Conservation (phyloP, 2,888 invertebrate genomes). For the Drosophila neoperkinsi region DNA sequence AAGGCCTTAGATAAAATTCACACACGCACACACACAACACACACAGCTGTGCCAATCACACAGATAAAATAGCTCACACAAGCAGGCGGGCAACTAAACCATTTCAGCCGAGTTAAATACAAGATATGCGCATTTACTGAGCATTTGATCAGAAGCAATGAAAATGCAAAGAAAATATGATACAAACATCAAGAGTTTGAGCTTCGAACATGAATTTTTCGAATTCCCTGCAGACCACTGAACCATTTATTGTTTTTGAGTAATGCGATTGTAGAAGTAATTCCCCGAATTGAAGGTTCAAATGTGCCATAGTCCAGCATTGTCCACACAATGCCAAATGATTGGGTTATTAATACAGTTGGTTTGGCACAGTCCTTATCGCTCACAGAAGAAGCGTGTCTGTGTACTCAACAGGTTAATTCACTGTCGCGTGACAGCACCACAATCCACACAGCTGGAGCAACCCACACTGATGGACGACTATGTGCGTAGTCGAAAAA, state of each 20-base stretch:
- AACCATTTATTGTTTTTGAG: not conserved
- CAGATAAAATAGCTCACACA: conserved; percentile 14
- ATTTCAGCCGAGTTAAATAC: not conserved
- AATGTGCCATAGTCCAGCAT: conserved; percentile 44
- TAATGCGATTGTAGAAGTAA: conserved; percentile 10
- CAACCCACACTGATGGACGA: not conserved
- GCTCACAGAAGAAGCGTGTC: conserved; percentile 31
- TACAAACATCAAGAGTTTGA: not conserved
- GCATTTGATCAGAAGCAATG: not conserved
- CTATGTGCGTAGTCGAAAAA: conserved; percentile 9
- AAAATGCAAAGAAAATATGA: not conserved
- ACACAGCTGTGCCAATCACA: conserved; percentile 31
- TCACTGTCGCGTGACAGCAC: conserved; percentile 45
- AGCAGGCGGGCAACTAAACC: not conserved
- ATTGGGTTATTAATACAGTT: conserved; percentile 15
- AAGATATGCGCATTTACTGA: not conserved
- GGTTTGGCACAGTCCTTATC: conserved; percentile 32
- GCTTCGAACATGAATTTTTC: not conserved
- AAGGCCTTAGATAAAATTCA: not conserved
- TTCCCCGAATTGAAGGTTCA: conserved; percentile 22
- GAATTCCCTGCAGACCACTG: not conserved
- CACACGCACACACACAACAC: conserved; percentile 6
- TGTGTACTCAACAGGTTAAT: conserved; percentile 43
- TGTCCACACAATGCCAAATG: conserved; percentile 2
- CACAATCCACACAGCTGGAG: not conserved